Conservation (phyloP, 1,140 invertebrate genomes). For the Onthophagus taurus region DNA sequence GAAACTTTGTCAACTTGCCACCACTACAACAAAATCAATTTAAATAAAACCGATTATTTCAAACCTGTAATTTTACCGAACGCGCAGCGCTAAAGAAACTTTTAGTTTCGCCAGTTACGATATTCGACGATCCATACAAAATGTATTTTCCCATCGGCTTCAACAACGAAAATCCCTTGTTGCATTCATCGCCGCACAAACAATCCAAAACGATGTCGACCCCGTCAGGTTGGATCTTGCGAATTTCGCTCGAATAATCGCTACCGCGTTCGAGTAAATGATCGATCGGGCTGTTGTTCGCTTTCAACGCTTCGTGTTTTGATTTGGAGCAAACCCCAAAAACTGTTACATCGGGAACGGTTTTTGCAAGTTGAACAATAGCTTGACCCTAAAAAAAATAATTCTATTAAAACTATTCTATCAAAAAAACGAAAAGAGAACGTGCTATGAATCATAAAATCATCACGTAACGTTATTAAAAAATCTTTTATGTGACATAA, state of each 20-base stretch:
- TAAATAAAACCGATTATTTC: slow-evolving; percentile 6
- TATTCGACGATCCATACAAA: slow-evolving; percentile 76
- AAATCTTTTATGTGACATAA: too few species aligned
- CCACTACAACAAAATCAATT: slow-evolving; percentile 50
- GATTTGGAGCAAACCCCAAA: slow-evolving; percentile 77
- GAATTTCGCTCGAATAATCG: slow-evolving; percentile 75
- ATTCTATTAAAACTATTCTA: slow-evolving; percentile 16
- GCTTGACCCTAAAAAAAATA: slow-evolving; percentile 66
- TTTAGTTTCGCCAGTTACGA: slow-evolving; percentile 79
- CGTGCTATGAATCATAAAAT: not conserved
- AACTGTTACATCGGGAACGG: slow-evolving; percentile 70
- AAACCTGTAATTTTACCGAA: slow-evolving; percentile 51
- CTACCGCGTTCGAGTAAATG: slow-evolving; percentile 64
- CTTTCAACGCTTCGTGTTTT: slow-evolving; percentile 74
- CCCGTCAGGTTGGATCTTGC: slow-evolving; percentile 68
- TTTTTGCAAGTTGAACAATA: slow-evolving; percentile 69
- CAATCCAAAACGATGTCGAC: slow-evolving; percentile 84
- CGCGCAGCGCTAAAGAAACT: slow-evolving; percentile 80
- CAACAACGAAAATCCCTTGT: slow-evolving; percentile 70
- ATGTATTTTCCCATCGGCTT: slow-evolving; percentile 87
- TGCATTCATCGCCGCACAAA: slow-evolving; percentile 80
- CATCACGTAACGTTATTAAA: too few species aligned
- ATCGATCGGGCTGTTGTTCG: slow-evolving; percentile 56
- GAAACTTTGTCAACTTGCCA: slow-evolving; percentile 87
- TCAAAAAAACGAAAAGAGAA: slow-evolving; percentile 6